Base-by-base conservation (phyloP, 2,797 vertebrate genomes). In the Rhinatrema bivittatum region DNA sequence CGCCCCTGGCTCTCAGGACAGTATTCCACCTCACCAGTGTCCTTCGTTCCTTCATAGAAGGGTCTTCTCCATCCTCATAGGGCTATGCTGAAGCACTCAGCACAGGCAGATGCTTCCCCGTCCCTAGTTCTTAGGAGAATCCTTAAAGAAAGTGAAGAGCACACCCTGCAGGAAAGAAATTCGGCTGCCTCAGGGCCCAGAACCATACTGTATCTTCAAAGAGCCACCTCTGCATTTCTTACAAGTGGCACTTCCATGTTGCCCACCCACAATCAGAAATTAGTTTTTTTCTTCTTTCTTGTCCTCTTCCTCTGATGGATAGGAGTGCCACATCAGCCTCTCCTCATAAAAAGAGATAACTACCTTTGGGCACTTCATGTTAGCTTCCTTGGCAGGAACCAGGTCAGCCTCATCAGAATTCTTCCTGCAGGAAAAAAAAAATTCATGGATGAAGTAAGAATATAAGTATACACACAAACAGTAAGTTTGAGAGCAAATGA, bases 331-430 rank as follows among this genome's bases (percentile, higher is more conserved):
- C 29, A 93, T 97, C 48, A 98, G 81, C 32, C 95, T 71, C 75
- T 98, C 93, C 56, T 98, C 93, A 1, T 98, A 98, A 79, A 98
- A 98, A 0, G 91, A 91, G 75, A 97, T 98, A 61, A 98, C 95
- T 74, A 98, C 93, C 79, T 98, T 95, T 18, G 95, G 95, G 81
- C 95, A 98, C 74, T 94, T 83, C 67, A 87, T 68, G 43, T 87
- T 87, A 39, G 95, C 95, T 70, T 98, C 94, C 81, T 97, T 97
- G 18, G 94, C 92, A 1, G 93, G 91, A 38, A 97, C 94, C 53
- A 97, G 83, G 67, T 98, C 94, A 0, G 95, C 95, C 62, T 98
- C 93, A 10, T 98, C 94, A 0, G 93, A 97, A 54, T 89, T 94
- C 55, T 92, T 98, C 94, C 95, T 97, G 74, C 10, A 53, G 46